Evolutionary conservation across 1,140 invertebrate genomes (phyloP), one percentile per base, ranked within the genome.

Genomic region (Macrocentrus cingulum): DNA sequence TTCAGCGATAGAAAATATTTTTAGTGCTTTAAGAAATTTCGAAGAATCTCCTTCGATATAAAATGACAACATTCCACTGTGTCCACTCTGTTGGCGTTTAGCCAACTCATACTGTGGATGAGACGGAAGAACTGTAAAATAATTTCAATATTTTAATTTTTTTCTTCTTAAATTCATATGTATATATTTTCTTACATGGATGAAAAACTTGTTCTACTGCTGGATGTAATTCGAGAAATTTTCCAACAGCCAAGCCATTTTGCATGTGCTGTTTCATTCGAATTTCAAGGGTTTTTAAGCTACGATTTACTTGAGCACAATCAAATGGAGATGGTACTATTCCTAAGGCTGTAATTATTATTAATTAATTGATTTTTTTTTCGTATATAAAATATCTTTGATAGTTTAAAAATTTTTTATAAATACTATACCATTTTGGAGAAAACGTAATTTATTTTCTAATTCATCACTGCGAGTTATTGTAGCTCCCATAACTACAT

Each of bases 291-390:
- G 97, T 99, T 80, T 99, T 98, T 37, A 99, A 79, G 69, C 96
- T 94, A 41, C 97, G 87, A 69, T 94, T 95, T 0, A 98, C 93
- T 70, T 97, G 79, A 70, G 88, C 94, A 73, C 96, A 98, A 75
- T 99, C 97, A 74, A 98, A 97, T 0, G 97, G 95, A 0, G 95
- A 95, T 7, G 97, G 96, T 2, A 99, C 88, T 45, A 92, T 85
- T 39, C 96, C 96, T 77, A 92, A 85, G 1, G 93, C 91, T 91
- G 54, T 11, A 82, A 81, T 55, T 61, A 54, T 1, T 53, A 36
- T 34, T 29, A 56, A 58, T 29, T 29, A 15, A 53, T 29, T 56
- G 59, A 56, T 41, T 0, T n/a, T n/a, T n/a, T n/a, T n/a, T n/a
- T n/a, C n/a, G n/a, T n/a, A n/a, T n/a, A n/a, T n/a, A n/a, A n/a